Evolutionary conservation across 2,797 vertebrate genomes (phyloP).

Genomic region (Trichosurus vulpecula): DNA sequence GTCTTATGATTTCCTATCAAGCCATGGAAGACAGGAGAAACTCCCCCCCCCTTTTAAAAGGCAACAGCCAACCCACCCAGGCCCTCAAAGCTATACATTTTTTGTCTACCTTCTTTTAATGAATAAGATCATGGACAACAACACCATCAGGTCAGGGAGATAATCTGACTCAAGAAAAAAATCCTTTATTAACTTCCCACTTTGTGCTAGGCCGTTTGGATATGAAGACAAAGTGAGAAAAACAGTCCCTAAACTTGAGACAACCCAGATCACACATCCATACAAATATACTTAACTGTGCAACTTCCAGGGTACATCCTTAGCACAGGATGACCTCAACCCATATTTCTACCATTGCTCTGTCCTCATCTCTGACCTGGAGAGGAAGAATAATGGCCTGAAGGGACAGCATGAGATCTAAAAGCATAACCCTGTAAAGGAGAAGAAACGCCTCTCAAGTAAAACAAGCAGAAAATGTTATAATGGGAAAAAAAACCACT

Average conservation of each 20-base stretch:
- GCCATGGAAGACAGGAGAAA: background rate
- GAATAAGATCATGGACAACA: background rate
- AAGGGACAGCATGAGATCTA: background rate
- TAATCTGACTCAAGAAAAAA: background rate
- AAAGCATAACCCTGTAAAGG: background rate
- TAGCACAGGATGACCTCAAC: background rate
- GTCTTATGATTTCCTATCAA: background rate
- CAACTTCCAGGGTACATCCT: background rate
- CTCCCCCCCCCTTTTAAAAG: background rate
- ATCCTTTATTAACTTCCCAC: background rate
- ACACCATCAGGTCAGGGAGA: background rate
- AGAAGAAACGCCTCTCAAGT: background rate
- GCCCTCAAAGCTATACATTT: background rate
- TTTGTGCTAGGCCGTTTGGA: background rate
- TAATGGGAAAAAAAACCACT: background rate
- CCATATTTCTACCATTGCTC: background rate
- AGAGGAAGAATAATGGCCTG: background rate
- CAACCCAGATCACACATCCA: background rate
- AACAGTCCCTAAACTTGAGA: background rate
- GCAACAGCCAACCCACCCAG: background rate
- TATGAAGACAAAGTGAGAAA: background rate
- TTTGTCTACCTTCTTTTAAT: background rate
- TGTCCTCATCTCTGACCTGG: background rate
- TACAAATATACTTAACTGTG: background rate
- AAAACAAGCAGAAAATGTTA: background rate